Base-by-base conservation (phyloP, 2,113 vertebrate genomes). In the Lutjanus erythropterus region DNA sequence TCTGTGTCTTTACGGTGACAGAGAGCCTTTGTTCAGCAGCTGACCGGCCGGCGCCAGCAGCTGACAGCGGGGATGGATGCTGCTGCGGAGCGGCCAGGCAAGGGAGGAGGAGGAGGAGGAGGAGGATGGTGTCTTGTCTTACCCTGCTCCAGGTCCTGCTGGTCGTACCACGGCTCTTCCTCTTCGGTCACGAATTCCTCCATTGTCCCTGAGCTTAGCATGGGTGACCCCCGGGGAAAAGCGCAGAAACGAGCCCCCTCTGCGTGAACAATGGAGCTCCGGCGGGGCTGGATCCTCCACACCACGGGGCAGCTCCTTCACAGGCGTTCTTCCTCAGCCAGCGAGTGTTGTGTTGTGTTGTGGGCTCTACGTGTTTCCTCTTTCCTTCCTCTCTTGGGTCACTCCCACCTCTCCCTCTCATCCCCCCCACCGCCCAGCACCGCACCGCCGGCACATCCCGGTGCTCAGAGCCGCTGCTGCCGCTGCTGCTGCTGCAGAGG, bases 101-200 rank as follows among this genome's bases (percentile, higher is more conserved):
- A n/a, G n/a, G n/a, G n/a, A n/a, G n/a, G n/a, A n/a, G n/a, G n/a
- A n/a, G n/a, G n/a, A n/a, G n/a, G n/a, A n/a, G n/a, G n/a, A n/a
- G 60, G 74, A 80, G 50, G 75, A 62, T 35, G 76, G 16, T 9
- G 77, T 27, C 77, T n/a, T 0, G 35, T 70, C 94, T 95, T 92
- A 99, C 98, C 98, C 94, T 98, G 97, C 92, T 99, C 97, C 93
- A 99, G 96, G 88, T 99, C 97, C 89, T 97, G 97, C 86, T 98
- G 97, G 89, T 97, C 97, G 91, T 99, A 99, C 97, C 97, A 99
- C 53, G 97, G 96, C 90, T 99, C 97, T 80, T 99, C 98, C 88
- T 99, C 98, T 84, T 97, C 97, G 44, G 96, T 97, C 31, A 97
- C 92, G 75, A 98, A 98, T 91, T 98, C 97, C 80, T 98, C 97